A percentile compares a stretch with the other conserved stretches of the same genome.
phyloP scores from a whole-genome alignment of 2,888 invertebrate species.

The Lottia gigantea region DNA sequence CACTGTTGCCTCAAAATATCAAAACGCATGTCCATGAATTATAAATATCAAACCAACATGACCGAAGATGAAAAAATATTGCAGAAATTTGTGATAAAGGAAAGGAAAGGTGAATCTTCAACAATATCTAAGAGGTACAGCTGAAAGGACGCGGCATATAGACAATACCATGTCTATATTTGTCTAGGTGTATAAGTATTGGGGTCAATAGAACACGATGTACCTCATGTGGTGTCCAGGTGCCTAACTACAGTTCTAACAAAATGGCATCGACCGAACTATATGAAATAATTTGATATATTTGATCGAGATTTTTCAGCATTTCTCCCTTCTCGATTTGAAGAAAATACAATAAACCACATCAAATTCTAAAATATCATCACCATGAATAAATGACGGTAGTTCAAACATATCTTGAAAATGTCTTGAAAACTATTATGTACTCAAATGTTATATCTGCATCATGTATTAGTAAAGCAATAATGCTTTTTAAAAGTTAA shows the following conservation, averaged over 20 bases:
- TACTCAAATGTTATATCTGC: too few relatives aligned
- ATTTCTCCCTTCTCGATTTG: too few relatives aligned
- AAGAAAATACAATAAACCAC: too few relatives aligned
- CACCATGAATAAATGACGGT: too few relatives aligned
- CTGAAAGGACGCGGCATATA: conserved; percentile 6
- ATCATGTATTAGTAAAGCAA: too few relatives aligned
- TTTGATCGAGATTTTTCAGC: not conserved
- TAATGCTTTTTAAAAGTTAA: too few relatives aligned
- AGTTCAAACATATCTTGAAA: too few relatives aligned
- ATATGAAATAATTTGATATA: conserved; percentile 2
- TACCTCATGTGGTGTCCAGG: not conserved
- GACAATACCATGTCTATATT: conserved; percentile 15
- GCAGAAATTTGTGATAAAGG: not conserved
- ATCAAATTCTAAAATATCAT: too few relatives aligned
- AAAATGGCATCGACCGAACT: not conserved
- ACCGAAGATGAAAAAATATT: not conserved
- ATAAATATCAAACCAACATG: not conserved
- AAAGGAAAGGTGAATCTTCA: not conserved
- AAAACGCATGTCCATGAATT: not conserved
- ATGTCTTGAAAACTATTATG: too few relatives aligned
- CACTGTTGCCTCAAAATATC: not conserved
- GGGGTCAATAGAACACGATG: conserved; percentile 15
- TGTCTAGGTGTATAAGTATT: conserved; percentile 15
- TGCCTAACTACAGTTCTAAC: not conserved
- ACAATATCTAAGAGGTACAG: conserved; percentile 1